These are phyloP conservation scores for Leptopilina clavipes DNA, from an alignment of 1,140 invertebrate species.

Conservation along the genomic window DNA sequence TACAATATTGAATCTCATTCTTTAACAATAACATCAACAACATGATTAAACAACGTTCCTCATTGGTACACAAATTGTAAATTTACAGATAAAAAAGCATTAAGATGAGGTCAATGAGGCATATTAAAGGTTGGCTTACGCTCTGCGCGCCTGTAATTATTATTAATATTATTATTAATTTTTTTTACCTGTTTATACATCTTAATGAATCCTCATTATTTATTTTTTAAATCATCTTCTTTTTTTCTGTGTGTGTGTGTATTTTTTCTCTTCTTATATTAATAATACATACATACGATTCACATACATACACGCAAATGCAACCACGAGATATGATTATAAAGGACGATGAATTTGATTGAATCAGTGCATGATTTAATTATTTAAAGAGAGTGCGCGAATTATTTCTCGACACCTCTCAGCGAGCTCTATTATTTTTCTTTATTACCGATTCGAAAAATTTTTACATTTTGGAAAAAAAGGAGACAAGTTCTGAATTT, in stretches of 20 bases:
- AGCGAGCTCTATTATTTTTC: constrained; percentile 29
- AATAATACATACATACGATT: constrained; percentile 57
- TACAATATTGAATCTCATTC: constrained; percentile 77
- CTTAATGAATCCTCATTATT: constrained; percentile 43
- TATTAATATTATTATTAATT: no score
- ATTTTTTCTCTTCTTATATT: constrained; percentile 45
- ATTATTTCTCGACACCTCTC: constrained; percentile 53
- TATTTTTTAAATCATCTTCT: constrained; percentile 43
- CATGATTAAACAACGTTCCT: constrained; percentile 76
- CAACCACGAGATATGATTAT: constrained; percentile 59
- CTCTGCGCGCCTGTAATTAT: constrained; percentile 65
- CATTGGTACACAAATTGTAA: constrained; percentile 76
- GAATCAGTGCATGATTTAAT: constrained; percentile 71
- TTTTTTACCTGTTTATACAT: constrained; percentile 18
- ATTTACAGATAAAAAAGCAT: constrained; percentile 75
- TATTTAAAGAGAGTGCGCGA: constrained; percentile 69
- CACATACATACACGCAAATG: constrained; percentile 70
- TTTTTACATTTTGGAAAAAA: background rate
- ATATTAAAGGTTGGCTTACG: constrained; percentile 69
- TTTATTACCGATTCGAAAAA: background rate
- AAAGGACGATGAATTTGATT: constrained; percentile 66
- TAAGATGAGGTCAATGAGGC: constrained; percentile 75
- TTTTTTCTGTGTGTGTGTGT: constrained; percentile 37
- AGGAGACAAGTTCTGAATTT: no score
- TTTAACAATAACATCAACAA: constrained; percentile 77